phyloP scores from a whole-genome alignment of 2,113 vertebrate species.

The Lucifuga dentata region DNA sequence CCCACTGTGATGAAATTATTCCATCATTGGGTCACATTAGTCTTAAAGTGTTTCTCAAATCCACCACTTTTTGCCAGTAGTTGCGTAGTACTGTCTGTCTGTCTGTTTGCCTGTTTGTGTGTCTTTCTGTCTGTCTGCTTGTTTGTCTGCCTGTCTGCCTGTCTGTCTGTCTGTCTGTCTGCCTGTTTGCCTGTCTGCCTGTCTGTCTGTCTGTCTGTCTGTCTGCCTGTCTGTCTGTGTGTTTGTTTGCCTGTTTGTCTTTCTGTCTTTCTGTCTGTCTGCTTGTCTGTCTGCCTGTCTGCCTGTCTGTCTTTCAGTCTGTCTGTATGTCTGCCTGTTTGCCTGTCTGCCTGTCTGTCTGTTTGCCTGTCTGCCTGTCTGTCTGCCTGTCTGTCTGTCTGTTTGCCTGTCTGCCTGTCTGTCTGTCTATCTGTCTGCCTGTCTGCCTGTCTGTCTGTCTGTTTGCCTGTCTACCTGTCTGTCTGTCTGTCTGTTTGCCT shows the following conservation, averaged over 20 bases:
- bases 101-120: too few species aligned
- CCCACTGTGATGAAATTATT: slow-evolving; percentile 16
- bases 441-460: background rate
- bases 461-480: slow-evolving; percentile 1
- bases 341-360: background rate
- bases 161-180: too few species aligned
- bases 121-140: too few species aligned
- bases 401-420: too few species aligned
- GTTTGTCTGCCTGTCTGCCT: background rate
- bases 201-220: background rate
- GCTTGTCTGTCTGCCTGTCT: slow-evolving; percentile 1
- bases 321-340: too few species aligned
- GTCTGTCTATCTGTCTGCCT: background rate
- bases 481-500: background rate
- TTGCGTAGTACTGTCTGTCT: background rate
- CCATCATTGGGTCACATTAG: slow-evolving; percentile 6
- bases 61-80: slow-evolving; percentile 6
- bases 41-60: slow-evolving; percentile 22
- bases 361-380: slow-evolving; percentile 2
- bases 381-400: too few species aligned
- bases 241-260: too few species aligned
- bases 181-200: slow-evolving; percentile 8
- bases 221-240: background rate
- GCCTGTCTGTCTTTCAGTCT: too few species aligned
- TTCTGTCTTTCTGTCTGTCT: background rate